Evolutionary conservation across 2,888 invertebrate genomes (phyloP), one percentile per base, ranked within the genome.

Genomic region (Tetanocera ferruginea): DNA sequence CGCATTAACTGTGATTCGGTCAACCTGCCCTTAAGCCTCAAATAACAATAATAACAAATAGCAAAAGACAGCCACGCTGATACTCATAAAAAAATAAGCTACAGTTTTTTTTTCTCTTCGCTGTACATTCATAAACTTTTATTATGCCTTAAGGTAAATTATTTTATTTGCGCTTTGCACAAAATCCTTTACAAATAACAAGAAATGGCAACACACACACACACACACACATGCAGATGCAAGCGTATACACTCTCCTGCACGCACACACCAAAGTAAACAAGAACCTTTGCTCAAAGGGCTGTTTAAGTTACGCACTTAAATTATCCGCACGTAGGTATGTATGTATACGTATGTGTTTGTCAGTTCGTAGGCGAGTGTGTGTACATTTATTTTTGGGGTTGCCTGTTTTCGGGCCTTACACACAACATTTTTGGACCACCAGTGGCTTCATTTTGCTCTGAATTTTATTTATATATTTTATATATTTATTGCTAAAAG

Each of bases 71-170:
- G 34, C 34, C 17, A 19, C 28, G 28, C 60, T 11, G 8, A 5
- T 69, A 51, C 25, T 69, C 69, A 69, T 49, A 49, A 69, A 51
- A n/a, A 25, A 69, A 64, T 34, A 64, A 64, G 55, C 55, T 55
- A 23, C 55, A n/a, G 9, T 19, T 23, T 55, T 23, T 55, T 62
- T 62, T 11, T 62, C n/a, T n/a, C 23, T 43, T 5, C n/a, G 1
- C 43, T 67, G 8, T 17, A 37, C 67, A 23, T 80, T 83, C 85
- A 86, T 87, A 85, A 86, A 86, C 85, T 86, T 87, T 86, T 87
- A 86, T 87, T 85, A 86, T 78, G 84, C 85, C 85, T 83, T 83
- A 82, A 86, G 87, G 87, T 86, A 83, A 86, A 85, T 86, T 85
- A 84, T 86, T 85, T 86, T 86, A 85, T 85, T 84, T 83, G 82